Evolutionary conservation across 2,797 vertebrate species (phyloP).

Genomic region (Arremon brunneinucha): DNA sequence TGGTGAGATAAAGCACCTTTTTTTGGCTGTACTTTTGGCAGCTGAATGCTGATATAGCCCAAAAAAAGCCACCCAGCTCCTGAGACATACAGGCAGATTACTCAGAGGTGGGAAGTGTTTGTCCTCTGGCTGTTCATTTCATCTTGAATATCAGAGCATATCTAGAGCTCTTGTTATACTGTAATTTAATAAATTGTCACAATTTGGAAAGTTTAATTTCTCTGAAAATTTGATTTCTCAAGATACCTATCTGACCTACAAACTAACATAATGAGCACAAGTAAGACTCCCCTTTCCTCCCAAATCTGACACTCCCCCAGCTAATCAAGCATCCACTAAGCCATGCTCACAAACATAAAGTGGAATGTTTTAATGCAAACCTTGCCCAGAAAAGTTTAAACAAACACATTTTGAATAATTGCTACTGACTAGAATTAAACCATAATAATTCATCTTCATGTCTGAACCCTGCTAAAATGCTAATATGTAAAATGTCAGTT

Average conservation of each 20-base stretch:
- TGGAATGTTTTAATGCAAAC: not conserved
- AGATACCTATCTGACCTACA: not conserved
- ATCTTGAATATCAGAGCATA: not conserved
- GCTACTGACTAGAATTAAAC: not conserved
- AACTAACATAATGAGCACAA: not conserved
- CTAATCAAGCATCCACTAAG: not conserved
- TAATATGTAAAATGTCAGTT: not conserved
- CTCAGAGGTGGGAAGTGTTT: not conserved
- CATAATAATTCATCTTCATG: not conserved
- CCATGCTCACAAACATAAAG: not conserved
- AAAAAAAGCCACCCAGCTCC: not conserved
- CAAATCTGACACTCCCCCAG: not conserved
- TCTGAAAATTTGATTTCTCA: not conserved
- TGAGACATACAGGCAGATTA: not conserved
- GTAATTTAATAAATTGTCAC: not conserved
- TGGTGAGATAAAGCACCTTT: not conserved
- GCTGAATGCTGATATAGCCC: not conserved
- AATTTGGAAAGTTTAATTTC: not conserved
- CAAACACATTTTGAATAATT: not conserved
- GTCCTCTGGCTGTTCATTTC: not conserved
- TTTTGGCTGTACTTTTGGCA: not conserved
- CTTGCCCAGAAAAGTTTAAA: not conserved
- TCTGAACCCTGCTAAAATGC: not conserved
- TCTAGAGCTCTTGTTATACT: not conserved
- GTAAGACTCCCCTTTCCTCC: not conserved